A percentile compares a stretch with the other conserved stretches of the same genome.
These are phyloP conservation scores for Acrobasis consociella DNA, from an alignment of 2,888 invertebrate genomes.

Conservation along the genomic window DNA sequence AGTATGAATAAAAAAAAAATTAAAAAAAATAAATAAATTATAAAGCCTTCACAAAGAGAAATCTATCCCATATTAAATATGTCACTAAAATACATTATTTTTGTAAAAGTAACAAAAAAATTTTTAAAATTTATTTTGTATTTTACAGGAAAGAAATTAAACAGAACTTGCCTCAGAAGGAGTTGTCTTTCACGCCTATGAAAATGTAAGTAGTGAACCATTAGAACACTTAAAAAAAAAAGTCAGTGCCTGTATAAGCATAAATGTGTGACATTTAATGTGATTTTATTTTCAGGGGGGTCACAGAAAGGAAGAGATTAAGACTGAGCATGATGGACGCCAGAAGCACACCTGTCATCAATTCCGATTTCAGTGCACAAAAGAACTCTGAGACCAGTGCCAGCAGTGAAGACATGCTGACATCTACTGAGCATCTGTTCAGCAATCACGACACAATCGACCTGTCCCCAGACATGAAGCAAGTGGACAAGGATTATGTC, in stretches of 20 bases:
- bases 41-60: too few relatives aligned
- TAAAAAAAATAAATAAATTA: too few relatives aligned
- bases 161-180: conserved; percentile 83
- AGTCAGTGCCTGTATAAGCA: too few relatives aligned
- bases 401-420: conserved; percentile 71
- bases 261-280: neutral
- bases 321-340: conserved; percentile 72
- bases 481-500: conserved; percentile 83
- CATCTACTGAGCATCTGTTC: conserved; percentile 72
- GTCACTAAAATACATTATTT: neutral
- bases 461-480: conserved; percentile 70
- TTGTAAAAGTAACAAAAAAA: neutral
- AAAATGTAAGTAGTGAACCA: conserved; percentile 78
- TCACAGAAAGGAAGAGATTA: conserved; percentile 72
- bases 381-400: conserved; percentile 71
- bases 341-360: conserved; percentile 67
- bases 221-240: too few relatives aligned
- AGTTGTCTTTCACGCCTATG: conserved; percentile 82
- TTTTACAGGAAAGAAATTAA: conserved; percentile 85
- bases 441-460: conserved; percentile 72
- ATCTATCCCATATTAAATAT: too few relatives aligned
- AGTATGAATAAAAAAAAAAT: neutral
- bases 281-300: conserved; percentile 54
- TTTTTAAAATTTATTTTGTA: conserved; percentile 17
- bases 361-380: conserved; percentile 60